Evolutionary conservation across 2,797 vertebrate genomes (phyloP), one percentile per base, ranked within the genome.

Genomic region (Paratrypauchen microcephalus): DNA sequence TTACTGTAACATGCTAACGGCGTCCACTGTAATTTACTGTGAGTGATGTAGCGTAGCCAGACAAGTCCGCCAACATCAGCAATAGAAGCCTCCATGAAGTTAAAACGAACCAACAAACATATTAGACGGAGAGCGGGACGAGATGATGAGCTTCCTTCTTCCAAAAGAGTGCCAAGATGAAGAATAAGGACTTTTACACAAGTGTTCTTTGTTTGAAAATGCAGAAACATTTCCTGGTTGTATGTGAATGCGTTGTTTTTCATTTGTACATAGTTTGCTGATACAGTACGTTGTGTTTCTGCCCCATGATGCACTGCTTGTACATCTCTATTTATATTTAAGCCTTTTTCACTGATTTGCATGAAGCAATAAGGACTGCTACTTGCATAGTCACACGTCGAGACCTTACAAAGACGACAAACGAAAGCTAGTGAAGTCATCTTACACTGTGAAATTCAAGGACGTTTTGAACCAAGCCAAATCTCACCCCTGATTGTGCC

Each of bases 141-240:
- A 86, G 73, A 83, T 83, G 66, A 87, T 92, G 91, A 88, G 91
- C 92, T 94, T 93, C 92, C 92, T 87, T 85, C 83, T 85, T 75
- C 75, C 68, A 67, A 88, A 81, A 75, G 67, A 78, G 88, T 89
- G 90, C 87, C 85, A 89, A 87, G 81, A 83, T 86, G 78, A 39
- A 73, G 77, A 83, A 82, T 19, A 87, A 87, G 69, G 72, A 75
- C 47, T 82, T 79, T 73, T 64, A 32, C 86, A 76, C 68, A 70
- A 83, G 76, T 73, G 56, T 64, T 69, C 74, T 70, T 77, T 76
- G 12, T 12, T 41, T 62, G 74, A 65, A 77, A 63, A 71, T 68
- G 23, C 73, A 68, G 70, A 41, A 75, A 39, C 2, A 77, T 64
- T 39, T 75, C 72, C 74, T 58, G 59, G 68, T 15, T 12, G 45